phyloP scores from a whole-genome alignment of 2,888 invertebrate species.

The Drosophila setosimentum region DNA sequence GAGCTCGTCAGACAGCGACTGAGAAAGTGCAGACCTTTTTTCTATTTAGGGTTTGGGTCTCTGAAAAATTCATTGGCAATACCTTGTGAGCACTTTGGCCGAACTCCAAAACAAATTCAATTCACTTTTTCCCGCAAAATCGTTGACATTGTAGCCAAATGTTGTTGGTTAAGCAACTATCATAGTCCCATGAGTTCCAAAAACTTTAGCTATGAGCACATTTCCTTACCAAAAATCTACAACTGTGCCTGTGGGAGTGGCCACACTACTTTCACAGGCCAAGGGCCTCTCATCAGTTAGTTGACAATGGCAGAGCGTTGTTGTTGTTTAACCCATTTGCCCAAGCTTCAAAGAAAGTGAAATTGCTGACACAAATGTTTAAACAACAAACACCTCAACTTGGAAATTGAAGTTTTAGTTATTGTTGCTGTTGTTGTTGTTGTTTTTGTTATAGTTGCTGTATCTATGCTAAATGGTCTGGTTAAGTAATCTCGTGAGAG shows the following conservation, averaged over 20 bases:
- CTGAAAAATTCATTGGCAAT: conserved; percentile 71
- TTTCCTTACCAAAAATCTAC: conserved; percentile 45
- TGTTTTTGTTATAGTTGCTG: conserved; percentile 34
- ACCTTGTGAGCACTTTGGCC: conserved; percentile 52
- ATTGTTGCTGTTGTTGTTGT: conserved; percentile 18
- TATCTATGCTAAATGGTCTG: conserved; percentile 74
- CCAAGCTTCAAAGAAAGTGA: conserved; percentile 76
- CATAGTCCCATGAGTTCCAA: conserved; percentile 9
- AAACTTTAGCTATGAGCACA: conserved; percentile 11
- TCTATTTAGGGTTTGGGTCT: conserved; percentile 19
- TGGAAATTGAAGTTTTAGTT: conserved; percentile 17
- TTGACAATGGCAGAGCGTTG: conserved; percentile 52
- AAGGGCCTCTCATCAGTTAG: conserved; percentile 11
- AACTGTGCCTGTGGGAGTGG: conserved; percentile 65
- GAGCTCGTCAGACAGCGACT: conserved; percentile 36
- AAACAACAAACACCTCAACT: conserved; percentile 63
- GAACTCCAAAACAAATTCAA: conserved; percentile 65
- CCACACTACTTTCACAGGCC: conserved; percentile 51
- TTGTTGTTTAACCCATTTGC: conserved; percentile 67
- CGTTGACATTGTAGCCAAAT: conserved; percentile 54
- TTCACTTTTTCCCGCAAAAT: conserved; percentile 54
- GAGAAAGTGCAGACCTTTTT: conserved; percentile 73
- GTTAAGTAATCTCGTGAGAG: conserved; percentile 80
- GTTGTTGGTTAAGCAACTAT: conserved; percentile 55
- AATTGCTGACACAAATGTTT: conserved; percentile 82